A percentile compares a stretch with the other conserved stretches of the same genome.
Conservation (phyloP, 2,888 invertebrate species). For the Anaspis maculata region DNA sequence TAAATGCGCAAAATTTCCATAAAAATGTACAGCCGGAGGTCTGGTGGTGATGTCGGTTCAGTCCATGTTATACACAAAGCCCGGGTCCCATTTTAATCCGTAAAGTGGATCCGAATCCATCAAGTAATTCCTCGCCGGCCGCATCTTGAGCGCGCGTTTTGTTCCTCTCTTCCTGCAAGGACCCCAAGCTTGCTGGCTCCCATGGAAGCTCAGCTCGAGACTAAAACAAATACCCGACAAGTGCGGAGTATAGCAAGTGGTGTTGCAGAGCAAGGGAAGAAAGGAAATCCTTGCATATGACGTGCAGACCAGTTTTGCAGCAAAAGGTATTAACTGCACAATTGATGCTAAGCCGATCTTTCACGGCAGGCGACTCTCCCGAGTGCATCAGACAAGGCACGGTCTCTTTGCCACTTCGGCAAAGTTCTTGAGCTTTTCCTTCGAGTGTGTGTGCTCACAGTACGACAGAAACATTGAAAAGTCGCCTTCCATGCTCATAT, state of each 20-base stretch:
- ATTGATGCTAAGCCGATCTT: slow-evolving; percentile 27
- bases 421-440: too few relatives aligned
- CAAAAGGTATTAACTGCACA: slow-evolving; percentile 24
- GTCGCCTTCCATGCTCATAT: too few relatives aligned
- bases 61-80: too few relatives aligned
- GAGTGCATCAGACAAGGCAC: not conserved
- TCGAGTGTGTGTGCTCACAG: too few relatives aligned
- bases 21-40: too few relatives aligned
- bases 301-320: slow-evolving; percentile 18
- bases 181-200: too few relatives aligned
- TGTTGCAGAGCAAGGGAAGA: slow-evolving; percentile 17
- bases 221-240: slow-evolving; percentile 19
- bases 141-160: slow-evolving; percentile 25
- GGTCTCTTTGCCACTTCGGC: too few relatives aligned
- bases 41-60: too few relatives aligned
- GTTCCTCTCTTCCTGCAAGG: too few relatives aligned
- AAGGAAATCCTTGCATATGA: slow-evolving; percentile 18
- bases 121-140: slow-evolving; percentile 30
- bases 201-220: slow-evolving; percentile 14
- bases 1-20: too few relatives aligned
- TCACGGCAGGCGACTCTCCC: slow-evolving; percentile 10
- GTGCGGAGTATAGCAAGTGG: not conserved
- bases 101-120: slow-evolving; percentile 41
- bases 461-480: too few relatives aligned
- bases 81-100: slow-evolving; percentile 33